Percentiles rank a stretch among this genome's conserved stretches.
Evolutionary conservation across 2,888 invertebrate species (phyloP).

Genomic region (Macroteleia sp.): DNA sequence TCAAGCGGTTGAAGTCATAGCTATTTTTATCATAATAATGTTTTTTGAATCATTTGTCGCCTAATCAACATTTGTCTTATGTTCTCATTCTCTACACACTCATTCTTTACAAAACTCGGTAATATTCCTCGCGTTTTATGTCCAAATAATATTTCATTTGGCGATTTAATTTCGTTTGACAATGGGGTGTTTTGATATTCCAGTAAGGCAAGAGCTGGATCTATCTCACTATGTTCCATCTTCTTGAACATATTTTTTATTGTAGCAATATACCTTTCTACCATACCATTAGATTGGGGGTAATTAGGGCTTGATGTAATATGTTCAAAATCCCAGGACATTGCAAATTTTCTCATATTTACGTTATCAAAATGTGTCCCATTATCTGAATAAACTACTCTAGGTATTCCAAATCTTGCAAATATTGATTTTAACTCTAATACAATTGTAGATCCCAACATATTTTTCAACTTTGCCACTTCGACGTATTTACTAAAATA

Average conservation of each 20-base stretch:
- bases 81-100: background rate
- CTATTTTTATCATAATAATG: too few species aligned
- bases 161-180: constrained; percentile 48
- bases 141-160: constrained; percentile 63
- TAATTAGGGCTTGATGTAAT: too few species aligned
- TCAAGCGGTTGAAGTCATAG: too few species aligned
- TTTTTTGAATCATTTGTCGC: too few species aligned
- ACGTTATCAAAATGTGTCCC: too few species aligned
- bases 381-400: constrained; percentile 65
- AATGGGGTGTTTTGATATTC: constrained; percentile 69
- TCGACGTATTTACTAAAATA: constrained; percentile 64
- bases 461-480: constrained; percentile 34
- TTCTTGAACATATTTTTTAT: constrained; percentile 45
- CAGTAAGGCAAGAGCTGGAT: constrained; percentile 55
- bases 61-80: constrained; percentile 1
- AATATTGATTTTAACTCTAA: constrained; percentile 64
- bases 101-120: background rate
- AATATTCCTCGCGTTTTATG: constrained; percentile 45
- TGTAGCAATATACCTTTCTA: constrained; percentile 2
- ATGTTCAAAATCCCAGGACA: too few species aligned
- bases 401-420: constrained; percentile 66
- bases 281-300: constrained; percentile 13
- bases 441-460: constrained; percentile 31
- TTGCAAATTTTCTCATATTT: too few species aligned
- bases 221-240: constrained; percentile 45